Conservation (phyloP, 2,797 vertebrate genomes). For the Brachyrhaphis roseni region DNA sequence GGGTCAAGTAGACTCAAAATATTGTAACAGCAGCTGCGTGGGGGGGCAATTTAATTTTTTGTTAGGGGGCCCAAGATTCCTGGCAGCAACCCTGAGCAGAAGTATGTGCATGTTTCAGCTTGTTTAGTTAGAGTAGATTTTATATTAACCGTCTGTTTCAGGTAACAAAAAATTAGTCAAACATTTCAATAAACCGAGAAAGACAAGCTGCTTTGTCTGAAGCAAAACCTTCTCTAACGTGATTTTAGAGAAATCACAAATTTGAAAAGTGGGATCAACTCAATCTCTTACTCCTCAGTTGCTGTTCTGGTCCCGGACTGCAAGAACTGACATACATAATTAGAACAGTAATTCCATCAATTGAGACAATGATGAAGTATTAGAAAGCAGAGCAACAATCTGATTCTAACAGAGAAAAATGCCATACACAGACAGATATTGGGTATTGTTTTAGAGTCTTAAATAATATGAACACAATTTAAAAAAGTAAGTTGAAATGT, state of each 20-base stretch:
- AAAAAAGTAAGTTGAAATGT: not conserved
- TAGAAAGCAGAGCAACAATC: not conserved
- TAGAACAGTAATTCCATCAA: not conserved
- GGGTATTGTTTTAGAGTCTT: not conserved
- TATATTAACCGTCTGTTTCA: not conserved
- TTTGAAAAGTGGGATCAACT: not conserved
- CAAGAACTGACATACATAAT: not conserved
- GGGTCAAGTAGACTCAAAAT: too few species aligned
- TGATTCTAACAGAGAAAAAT: not conserved
- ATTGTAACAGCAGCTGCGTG: too few species aligned
- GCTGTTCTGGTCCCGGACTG: not conserved
- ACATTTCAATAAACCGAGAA: not conserved
- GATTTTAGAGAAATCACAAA: not conserved
- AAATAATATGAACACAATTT: not conserved
- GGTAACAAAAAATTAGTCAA: not conserved
- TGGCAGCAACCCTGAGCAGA: not conserved
- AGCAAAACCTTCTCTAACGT: not conserved
- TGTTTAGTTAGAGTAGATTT: not conserved
- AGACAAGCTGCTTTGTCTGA: not conserved
- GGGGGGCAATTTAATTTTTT: too few species aligned
- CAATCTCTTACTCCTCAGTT: not conserved
- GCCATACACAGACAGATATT: not conserved
- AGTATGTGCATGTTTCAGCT: not conserved
- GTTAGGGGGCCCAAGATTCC: too few species aligned
- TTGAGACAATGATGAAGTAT: not conserved